Evolutionary conservation across 2,113 vertebrate genomes (phyloP).

Genomic region (Prionailurus bengalensis): DNA sequence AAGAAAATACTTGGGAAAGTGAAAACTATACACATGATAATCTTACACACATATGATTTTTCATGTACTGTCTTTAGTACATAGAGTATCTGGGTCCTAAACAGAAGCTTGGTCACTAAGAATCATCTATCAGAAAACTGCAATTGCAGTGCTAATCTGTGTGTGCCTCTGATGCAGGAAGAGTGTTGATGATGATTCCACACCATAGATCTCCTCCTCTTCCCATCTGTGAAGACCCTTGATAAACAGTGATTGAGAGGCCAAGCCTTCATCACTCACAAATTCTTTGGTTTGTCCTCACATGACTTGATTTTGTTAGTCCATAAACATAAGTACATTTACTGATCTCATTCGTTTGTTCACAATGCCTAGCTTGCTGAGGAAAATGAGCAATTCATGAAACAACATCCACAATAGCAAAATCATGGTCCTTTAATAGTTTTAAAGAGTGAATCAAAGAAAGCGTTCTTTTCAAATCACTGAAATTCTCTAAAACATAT

Average conservation of each 20-base stretch:
- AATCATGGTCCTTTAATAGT: background rate
- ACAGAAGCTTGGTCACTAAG: background rate
- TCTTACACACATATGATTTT: background rate
- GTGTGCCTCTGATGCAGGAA: background rate
- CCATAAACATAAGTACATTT: background rate
- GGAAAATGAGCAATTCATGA: background rate
- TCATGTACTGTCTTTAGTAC: background rate
- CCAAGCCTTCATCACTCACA: background rate
- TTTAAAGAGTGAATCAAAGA: background rate
- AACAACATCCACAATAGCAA: background rate
- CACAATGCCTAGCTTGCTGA: background rate
- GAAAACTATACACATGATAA: background rate
- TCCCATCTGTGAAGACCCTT: background rate
- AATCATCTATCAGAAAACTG: background rate
- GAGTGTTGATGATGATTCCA: background rate
- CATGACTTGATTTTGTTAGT: background rate
- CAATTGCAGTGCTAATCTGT: background rate
- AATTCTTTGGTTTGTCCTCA: slow-evolving; percentile 11
- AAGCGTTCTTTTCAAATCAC: background rate
- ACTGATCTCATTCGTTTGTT: background rate
- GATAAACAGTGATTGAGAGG: background rate
- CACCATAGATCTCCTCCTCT: background rate
- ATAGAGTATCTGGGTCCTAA: background rate
- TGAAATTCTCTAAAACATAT: slow-evolving; percentile 4
- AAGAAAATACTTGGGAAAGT: background rate